A percentile compares a stretch with the other conserved stretches of the same genome.
Conservation (phyloP, 2,888 invertebrate species). For the Pammene fasciana region DNA sequence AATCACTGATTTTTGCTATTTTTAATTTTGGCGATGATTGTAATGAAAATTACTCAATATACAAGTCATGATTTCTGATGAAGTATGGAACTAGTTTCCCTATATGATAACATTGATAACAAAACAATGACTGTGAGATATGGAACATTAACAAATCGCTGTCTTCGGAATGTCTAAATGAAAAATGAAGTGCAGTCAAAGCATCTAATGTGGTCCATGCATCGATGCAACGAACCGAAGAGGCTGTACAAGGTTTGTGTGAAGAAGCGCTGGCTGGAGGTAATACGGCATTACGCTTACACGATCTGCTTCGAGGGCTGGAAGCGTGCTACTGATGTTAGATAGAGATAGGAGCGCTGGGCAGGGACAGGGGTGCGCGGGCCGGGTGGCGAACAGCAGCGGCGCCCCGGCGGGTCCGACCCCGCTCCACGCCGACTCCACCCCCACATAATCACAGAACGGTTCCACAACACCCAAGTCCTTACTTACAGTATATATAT, state of each 20-base stretch:
- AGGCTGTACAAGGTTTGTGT: slow-evolving; percentile 74
- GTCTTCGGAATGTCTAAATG: slow-evolving; percentile 58
- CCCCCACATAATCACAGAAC: slow-evolving; percentile 74
- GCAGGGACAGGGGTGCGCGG: slow-evolving; percentile 50
- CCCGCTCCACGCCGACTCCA: slow-evolving; percentile 65
- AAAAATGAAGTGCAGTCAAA: slow-evolving; percentile 72
- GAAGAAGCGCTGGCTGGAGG: slow-evolving; percentile 72
- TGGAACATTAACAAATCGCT: slow-evolving; percentile 46
- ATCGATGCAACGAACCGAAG: slow-evolving; percentile 80
- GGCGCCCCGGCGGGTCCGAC: slow-evolving; percentile 64
- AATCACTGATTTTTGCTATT: slow-evolving; percentile 31
- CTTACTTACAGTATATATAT: slow-evolving; percentile 45
- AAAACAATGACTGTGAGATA: slow-evolving; percentile 48
- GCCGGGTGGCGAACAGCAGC: slow-evolving; percentile 54
- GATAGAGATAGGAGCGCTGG: slow-evolving; percentile 48
- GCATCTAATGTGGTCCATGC: slow-evolving; percentile 82
- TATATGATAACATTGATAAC: slow-evolving; percentile 41
- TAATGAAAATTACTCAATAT: slow-evolving; percentile 28
- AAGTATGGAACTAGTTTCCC: slow-evolving; percentile 42
- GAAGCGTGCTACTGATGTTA: slow-evolving; percentile 71
- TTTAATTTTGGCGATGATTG: slow-evolving; percentile 25
- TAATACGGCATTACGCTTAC: slow-evolving; percentile 76
- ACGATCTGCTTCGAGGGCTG: slow-evolving; percentile 67
- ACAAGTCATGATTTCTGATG: slow-evolving; percentile 40
- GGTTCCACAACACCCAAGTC: slow-evolving; percentile 69